Base-by-base conservation (phyloP, 2,797 vertebrate genomes). In the Falco concolor region DNA sequence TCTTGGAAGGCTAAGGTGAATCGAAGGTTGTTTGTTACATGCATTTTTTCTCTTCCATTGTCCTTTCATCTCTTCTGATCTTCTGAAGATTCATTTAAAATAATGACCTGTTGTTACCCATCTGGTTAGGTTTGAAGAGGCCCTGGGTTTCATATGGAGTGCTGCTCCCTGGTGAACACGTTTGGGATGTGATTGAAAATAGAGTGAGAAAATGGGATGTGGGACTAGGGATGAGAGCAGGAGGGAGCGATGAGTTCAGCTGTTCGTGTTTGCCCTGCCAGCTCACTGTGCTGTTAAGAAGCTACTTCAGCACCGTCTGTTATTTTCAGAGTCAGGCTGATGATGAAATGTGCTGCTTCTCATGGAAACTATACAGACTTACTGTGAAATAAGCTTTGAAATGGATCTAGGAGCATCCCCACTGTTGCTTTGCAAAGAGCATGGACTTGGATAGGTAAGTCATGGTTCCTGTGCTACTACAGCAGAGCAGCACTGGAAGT, bases 111-210 rank as follows among this genome's bases (percentile, higher is more conserved):
- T 78, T 61, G 32, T 61, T 84, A 50, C 18, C 65, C 12, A 21
- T 76, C 57, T 89, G 52, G 34, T 89, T 91, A n/a, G 40, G 9
- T 93, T 86, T 90, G 63, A 93, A 90, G 70, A 63, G n/a, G 10
- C 6, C 34, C 21, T 63, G n/a, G 5, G 16, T 76, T 82, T 91
- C 72, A 73, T 68, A 59, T 10, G 81, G 63, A 63, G 11, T 53
- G 10, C 44, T 76, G 60, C 36, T 88, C 21, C 20, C 61, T 61
- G 56, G 24, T 89, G 65, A 78, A 32, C 20, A 3, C 1, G 0
- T 1, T 49, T 32, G 57, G n/a, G 32, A 65, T 0, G 0, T 60
- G 61, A 73, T 4, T 36, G 32, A 88, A 86, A 77, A 59, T 0
- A 32, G 38, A 78, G 36, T 69, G 53, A 88, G 25, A 63, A 86